Evolutionary conservation across 37 sponge, comb jelly and placozoan genomes (phyloP).

Genomic region (Eunapius fragilis): DNA sequence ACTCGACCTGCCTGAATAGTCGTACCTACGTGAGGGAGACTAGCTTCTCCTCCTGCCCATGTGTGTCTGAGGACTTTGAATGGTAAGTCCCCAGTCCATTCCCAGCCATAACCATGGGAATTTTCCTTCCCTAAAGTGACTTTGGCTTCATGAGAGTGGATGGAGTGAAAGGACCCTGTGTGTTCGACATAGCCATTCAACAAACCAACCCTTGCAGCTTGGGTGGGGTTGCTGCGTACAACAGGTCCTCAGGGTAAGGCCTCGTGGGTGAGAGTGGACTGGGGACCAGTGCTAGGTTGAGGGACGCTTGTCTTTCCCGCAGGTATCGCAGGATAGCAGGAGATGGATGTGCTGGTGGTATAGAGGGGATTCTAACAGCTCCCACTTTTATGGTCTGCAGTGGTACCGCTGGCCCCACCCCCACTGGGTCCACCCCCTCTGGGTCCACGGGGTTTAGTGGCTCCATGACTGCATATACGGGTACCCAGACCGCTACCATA

Average conservation of each 20-base stretch:
- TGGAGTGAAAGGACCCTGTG: slow-evolving; percentile 48
- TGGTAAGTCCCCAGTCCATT: slow-evolving; percentile 47
- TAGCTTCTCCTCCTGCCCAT: slow-evolving; percentile 45
- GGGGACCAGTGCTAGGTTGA: too few species aligned
- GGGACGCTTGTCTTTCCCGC: neutral
- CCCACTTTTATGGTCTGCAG: neutral
- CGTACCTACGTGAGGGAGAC: slow-evolving; percentile 48
- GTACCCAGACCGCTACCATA: too few species aligned
- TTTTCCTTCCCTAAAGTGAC: slow-evolving; percentile 32
- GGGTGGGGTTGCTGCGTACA: neutral
- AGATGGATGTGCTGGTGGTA: slow-evolving; percentile 62
- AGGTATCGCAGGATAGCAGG: slow-evolving; percentile 78
- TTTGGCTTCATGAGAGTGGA: slow-evolving; percentile 46
- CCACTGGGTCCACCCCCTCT: neutral
- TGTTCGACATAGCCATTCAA: slow-evolving; percentile 16
- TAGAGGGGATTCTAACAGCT: neutral
- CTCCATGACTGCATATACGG: too few species aligned
- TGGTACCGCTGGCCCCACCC: neutral
- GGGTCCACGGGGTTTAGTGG: too few species aligned
- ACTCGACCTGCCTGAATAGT: slow-evolving; percentile 79
- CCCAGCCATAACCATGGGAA: neutral
- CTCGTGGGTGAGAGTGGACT: neutral
- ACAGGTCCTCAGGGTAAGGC: slow-evolving; percentile 5
- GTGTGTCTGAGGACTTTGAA: slow-evolving; percentile 85
- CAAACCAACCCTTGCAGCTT: neutral